A percentile compares a stretch with the other conserved stretches of the same genome.
Evolutionary conservation across 2,797 vertebrate species (phyloP).

Genomic region (Rhynchonycteris naso): DNA sequence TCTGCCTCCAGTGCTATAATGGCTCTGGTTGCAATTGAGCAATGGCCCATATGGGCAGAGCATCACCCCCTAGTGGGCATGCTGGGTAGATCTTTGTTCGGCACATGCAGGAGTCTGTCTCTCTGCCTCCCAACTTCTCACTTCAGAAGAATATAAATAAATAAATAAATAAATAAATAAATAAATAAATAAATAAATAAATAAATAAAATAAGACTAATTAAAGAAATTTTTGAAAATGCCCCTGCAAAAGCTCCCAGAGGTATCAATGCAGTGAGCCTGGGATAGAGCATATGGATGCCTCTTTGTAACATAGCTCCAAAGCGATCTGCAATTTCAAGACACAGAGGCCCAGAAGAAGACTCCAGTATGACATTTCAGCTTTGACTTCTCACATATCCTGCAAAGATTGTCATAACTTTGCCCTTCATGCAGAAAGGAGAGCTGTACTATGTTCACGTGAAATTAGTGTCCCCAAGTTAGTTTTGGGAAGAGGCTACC

Average conservation of each 20-base stretch:
- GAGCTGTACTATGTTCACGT: background rate
- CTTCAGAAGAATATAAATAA: too few species aligned
- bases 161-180: too few species aligned
- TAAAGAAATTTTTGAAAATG: background rate
- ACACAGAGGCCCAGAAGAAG: background rate
- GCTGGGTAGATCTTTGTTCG: too few species aligned
- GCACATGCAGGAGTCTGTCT: too few species aligned
- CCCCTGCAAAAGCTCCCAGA: background rate
- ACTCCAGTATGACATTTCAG: background rate
- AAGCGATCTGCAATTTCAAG: background rate
- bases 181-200: too few species aligned
- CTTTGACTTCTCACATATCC: background rate
- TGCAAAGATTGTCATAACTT: background rate
- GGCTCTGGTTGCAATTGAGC: too few species aligned
- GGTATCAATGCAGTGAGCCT: background rate
- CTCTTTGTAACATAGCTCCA: background rate
- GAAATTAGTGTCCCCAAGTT: background rate
- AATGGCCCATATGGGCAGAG: too few species aligned
- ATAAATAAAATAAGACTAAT: background rate
- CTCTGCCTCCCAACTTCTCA: too few species aligned
- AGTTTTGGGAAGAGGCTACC: background rate
- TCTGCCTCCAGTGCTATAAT: too few species aligned
- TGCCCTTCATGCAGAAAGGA: background rate
- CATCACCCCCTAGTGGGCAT: too few species aligned
- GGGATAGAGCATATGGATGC: background rate